Evolutionary conservation across 2,797 vertebrate species (phyloP).

Genomic region (Taeniopygia guttata): DNA sequence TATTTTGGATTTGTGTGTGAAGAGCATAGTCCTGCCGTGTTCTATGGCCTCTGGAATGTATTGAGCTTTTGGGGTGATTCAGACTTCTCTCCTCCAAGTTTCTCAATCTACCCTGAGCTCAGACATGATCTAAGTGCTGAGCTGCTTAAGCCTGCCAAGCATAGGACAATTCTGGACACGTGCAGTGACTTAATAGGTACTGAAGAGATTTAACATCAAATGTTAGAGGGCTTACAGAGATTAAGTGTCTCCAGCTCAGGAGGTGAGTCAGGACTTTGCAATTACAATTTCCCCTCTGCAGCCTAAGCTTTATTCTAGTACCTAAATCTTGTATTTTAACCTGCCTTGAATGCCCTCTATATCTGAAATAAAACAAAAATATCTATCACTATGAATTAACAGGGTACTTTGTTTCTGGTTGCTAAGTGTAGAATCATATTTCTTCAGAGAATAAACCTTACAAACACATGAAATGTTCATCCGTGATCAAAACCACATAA

Average conservation of each 20-base stretch:
- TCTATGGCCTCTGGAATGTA: neutral
- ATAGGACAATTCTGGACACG: slow-evolving; percentile 57
- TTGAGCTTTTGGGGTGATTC: slow-evolving; percentile 39
- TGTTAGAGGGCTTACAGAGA: slow-evolving; percentile 24
- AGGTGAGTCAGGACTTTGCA: slow-evolving; percentile 45
- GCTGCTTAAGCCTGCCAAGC: slow-evolving; percentile 20
- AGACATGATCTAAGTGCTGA: slow-evolving; percentile 54
- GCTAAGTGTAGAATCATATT: neutral
- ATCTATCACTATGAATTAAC: neutral
- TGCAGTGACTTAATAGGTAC: slow-evolving; percentile 56
- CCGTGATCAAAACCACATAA: neutral
- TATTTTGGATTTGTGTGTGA: neutral
- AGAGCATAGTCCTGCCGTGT: neutral
- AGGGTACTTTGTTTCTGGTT: neutral
- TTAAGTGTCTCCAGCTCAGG: slow-evolving; percentile 49
- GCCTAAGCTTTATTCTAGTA: neutral
- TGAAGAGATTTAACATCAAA: slow-evolving; percentile 64
- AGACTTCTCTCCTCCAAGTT: slow-evolving; percentile 26
- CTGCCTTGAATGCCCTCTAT: neutral
- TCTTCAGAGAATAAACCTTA: neutral
- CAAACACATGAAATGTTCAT: neutral
- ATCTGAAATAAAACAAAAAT: neutral
- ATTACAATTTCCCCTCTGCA: neutral
- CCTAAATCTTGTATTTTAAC: neutral
- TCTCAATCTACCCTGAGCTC: slow-evolving; percentile 45